phyloP scores from a whole-genome alignment of 2,113 vertebrate species.

The Microcebus murinus region DNA sequence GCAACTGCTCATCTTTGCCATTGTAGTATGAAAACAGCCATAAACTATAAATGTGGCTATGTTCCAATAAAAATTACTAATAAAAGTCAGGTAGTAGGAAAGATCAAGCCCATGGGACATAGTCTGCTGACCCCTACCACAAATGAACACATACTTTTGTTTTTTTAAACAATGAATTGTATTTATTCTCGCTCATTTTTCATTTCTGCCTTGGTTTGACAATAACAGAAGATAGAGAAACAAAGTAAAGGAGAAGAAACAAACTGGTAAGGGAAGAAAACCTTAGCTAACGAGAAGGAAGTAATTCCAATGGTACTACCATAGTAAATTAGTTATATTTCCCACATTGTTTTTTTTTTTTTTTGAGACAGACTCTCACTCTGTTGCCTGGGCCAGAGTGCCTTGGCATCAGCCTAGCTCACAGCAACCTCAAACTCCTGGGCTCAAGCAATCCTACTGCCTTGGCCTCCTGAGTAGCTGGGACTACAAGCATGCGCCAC shows the following conservation, averaged over 20 bases:
- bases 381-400: no score
- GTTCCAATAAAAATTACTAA: conserved; percentile 8
- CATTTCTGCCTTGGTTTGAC: not conserved
- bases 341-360: not conserved
- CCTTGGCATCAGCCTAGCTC: no score
- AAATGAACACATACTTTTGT: not conserved
- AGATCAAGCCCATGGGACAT: not conserved
- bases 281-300: conserved; percentile 6
- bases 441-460: no score
- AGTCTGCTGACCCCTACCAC: not conserved
- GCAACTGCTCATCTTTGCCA: conserved; percentile 15
- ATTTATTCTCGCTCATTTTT: conserved; percentile 18
- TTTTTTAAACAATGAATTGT: not conserved
- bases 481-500: no score
- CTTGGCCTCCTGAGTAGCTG: no score
- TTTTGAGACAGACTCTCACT: no score
- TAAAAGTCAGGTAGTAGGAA: not conserved
- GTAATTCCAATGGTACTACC: not conserved
- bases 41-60: not conserved
- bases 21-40: not conserved
- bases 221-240: conserved; percentile 44
- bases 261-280: not conserved
- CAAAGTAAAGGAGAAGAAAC: not conserved
- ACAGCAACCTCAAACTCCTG: no score
- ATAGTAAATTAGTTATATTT: not conserved